Base-by-base conservation (phyloP, 2,888 invertebrate species). In the Willowsia nigromaculata region DNA sequence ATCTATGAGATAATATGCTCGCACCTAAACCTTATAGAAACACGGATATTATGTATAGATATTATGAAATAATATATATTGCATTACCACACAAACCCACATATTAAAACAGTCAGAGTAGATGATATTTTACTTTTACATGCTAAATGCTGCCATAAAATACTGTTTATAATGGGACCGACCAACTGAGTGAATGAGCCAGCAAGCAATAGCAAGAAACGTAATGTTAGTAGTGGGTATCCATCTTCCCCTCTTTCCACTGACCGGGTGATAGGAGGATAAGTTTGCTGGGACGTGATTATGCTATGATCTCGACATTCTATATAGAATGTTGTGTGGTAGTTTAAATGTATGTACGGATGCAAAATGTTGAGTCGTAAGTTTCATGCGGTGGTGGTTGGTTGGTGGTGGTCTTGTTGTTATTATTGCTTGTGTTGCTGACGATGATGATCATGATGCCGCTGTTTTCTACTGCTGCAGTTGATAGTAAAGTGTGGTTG, bases 141-240 rank as follows among this genome's bases (percentile, higher is more conserved):
- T 78, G 86, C 62, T 86, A 86, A 86, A 86, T 86, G 86, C 50
- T 76, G 33, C 80, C 87, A 81, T 87, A 87, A 87, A 87, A 80
- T 81, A 53, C 43, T 71, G 56, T 25, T 71, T 50, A 71, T 71
- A 84, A 84, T 84, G 71, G 83, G 18, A 53, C 78, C 33, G 37
- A 56, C 78, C 78, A 53, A 78, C 74, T 5, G 56, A 56, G 22
- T 56, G 78, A 78, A 56, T 33, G 56, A 78, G 78, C 56, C 33
- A 27, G 47, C 43, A 47, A 74, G 40, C 11, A 40, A 22, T 68
- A 68, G 1, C 68, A 65, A 71, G 65, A n/a, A 33, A 78, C 50
- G 9, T 37, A 68, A 6, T 40, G 22, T 65, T 65, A 18, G 22
- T 40, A 50, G 40, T 43, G 22, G 40, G 40, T 43, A 47, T 74